Conservation (phyloP, 2,113 vertebrate species). For the Glaucidium brasilianum region DNA sequence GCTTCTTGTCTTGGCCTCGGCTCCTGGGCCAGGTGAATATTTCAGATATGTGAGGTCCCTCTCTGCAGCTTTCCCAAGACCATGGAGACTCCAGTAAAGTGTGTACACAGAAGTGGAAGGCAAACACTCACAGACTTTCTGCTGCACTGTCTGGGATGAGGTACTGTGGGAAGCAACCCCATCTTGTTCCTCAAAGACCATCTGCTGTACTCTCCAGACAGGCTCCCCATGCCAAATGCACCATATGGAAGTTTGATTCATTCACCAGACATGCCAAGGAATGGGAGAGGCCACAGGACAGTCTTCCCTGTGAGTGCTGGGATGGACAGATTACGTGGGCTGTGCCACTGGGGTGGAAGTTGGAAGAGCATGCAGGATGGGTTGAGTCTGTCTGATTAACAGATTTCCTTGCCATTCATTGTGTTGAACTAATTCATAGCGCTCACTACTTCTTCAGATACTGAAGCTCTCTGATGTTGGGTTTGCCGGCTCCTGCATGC, state of each 20-base stretch:
- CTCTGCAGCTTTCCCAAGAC: background rate
- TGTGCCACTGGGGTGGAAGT: background rate
- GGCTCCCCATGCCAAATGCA: background rate
- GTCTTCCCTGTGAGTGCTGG: background rate
- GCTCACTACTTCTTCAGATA: background rate
- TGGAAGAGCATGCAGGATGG: background rate
- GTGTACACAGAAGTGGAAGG: background rate
- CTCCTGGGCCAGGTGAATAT: background rate
- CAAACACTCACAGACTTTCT: background rate
- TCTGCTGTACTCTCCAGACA: background rate
- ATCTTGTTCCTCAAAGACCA: background rate
- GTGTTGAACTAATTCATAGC: background rate
- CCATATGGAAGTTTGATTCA: background rate
- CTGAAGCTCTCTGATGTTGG: background rate
- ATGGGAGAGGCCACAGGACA: background rate
- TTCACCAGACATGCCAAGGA: background rate
- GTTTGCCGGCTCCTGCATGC: background rate
- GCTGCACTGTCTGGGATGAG: background rate
- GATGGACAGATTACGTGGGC: background rate
- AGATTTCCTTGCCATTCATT: background rate
- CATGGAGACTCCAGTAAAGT: background rate
- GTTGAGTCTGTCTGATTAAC: background rate
- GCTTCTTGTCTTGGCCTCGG: background rate
- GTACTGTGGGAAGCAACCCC: background rate
- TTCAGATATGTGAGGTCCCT: background rate